Evolutionary conservation across 2,113 vertebrate species (phyloP).

Genomic region (Indri indri): DNA sequence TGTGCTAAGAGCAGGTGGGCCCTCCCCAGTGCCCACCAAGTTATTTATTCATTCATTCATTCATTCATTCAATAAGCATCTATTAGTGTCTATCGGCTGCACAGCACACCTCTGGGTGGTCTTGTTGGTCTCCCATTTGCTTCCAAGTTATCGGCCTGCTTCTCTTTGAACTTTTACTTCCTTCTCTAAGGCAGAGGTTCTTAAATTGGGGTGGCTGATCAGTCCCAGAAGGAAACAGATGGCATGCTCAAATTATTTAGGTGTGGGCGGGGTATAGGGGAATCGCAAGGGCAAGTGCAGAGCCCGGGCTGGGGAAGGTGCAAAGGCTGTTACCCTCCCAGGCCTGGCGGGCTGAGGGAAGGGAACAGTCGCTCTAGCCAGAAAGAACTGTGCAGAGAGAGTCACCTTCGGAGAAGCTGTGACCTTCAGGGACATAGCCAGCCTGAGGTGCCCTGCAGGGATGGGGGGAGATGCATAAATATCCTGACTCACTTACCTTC

Average conservation of each 20-base stretch:
- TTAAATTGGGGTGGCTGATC: neutral
- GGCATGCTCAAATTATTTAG: neutral
- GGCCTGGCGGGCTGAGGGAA: neutral
- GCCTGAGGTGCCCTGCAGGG: neutral
- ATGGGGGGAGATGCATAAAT: neutral
- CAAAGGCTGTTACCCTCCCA: neutral
- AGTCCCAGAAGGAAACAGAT: slow-evolving; percentile 42
- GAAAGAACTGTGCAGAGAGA: neutral
- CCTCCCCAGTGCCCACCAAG: neutral
- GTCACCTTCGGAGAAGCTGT: neutral
- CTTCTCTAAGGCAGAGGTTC: neutral
- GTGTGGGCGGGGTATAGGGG: neutral
- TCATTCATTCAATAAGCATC: neutral
- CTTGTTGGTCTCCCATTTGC: neutral
- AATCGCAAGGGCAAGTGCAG: too few relatives aligned
- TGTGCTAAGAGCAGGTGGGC: neutral
- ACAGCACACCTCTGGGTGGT: neutral
- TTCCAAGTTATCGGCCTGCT: neutral
- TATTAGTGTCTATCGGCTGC: rapidly evolving
- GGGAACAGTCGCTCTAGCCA: neutral
- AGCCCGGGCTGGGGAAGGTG: neutral
- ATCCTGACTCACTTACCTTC: neutral
- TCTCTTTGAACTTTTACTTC: neutral
- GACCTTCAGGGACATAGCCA: neutral
- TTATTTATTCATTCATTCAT: neutral